A percentile compares a stretch with the other conserved stretches of the same genome.
phyloP scores from a whole-genome alignment of 2,888 invertebrate species.

The Pelosia muscerda region DNA sequence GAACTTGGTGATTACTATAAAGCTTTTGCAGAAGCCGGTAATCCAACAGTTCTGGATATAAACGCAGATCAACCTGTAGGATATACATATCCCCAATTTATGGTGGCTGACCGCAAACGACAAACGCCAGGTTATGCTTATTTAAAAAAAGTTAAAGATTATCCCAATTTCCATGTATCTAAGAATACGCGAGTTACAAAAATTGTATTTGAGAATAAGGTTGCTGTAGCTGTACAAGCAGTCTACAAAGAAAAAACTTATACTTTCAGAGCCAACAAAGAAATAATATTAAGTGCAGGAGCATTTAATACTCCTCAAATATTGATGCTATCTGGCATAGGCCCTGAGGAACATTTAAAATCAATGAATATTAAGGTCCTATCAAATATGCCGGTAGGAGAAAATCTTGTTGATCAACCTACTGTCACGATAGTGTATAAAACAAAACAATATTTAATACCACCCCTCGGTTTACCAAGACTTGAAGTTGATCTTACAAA shows the following conservation, averaged over 20 bases:
- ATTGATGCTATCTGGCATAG: conserved; percentile 39
- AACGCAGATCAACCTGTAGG: conserved; percentile 33
- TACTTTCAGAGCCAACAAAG: conserved; percentile 35
- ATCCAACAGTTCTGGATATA: conserved; percentile 28
- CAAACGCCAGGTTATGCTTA: conserved; percentile 37
- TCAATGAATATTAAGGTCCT: conserved; percentile 26
- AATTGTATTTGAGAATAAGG: conserved; percentile 29
- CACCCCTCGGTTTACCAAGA: conserved; percentile 12
- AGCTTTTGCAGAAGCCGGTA: conserved; percentile 37
- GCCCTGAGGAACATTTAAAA: conserved; percentile 34
- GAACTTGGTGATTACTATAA: conserved; percentile 26
- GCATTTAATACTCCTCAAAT: conserved; percentile 36
- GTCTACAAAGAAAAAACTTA: conserved; percentile 19
- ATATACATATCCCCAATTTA: conserved; percentile 29
- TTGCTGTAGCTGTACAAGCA: conserved; percentile 32
- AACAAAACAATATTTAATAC: conserved; percentile 15
- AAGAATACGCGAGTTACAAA: conserved; percentile 33
- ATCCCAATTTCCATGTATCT: conserved; percentile 35
- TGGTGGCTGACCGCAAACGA: conserved; percentile 23
- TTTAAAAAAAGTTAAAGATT: conserved; percentile 21
- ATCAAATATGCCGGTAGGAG: conserved; percentile 39
- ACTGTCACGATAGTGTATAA: conserved; percentile 18
- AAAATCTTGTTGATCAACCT: conserved; percentile 26
- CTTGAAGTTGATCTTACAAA: conserved; percentile 19
- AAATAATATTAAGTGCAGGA: conserved; percentile 40